A percentile compares a stretch with the other conserved stretches of the same genome.
phyloP scores from a whole-genome alignment of 2,888 invertebrate species.

The Unio pictorum region DNA sequence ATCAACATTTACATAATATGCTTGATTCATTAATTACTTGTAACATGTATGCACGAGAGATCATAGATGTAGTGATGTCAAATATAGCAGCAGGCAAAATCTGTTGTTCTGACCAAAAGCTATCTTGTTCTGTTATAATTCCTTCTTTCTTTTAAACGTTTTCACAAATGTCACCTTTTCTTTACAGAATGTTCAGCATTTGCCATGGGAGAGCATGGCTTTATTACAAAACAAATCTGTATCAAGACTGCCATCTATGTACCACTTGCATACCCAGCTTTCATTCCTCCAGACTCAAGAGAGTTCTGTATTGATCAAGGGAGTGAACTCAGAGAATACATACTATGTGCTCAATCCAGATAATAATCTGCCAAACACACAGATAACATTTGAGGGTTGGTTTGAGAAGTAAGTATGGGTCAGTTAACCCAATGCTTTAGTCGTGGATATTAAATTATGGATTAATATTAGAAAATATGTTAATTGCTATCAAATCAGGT shows the following conservation, averaged over 20 bases:
- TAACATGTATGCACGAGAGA: background rate
- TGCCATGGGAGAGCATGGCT: constrained; percentile 86
- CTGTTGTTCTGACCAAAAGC: no score
- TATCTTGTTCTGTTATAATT: background rate
- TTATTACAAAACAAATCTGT: constrained; percentile 80
- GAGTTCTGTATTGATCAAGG: constrained; percentile 42
- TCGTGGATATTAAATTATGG: no score
- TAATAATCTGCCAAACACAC: constrained; percentile 78
- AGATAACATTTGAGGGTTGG: constrained; percentile 72
- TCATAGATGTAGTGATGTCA: background rate
- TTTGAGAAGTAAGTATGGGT: constrained; percentile 55
- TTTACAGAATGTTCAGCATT: constrained; percentile 76
- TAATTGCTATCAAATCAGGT: no score
- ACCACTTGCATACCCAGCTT: constrained; percentile 65
- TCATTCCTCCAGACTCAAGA: constrained; percentile 24
- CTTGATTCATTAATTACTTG: background rate
- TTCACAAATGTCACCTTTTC: constrained; percentile 4
- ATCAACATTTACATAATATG: no score
- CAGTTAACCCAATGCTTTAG: no score
- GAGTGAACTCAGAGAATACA: constrained; percentile 74
- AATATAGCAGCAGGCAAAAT: no score
- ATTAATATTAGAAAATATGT: no score
- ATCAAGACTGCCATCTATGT: constrained; percentile 81
- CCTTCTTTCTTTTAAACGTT: background rate
- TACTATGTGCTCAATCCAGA: constrained; percentile 83